Base-by-base conservation (phyloP, 1,140 invertebrate genomes). In the Caenorhabditis latens region DNA sequence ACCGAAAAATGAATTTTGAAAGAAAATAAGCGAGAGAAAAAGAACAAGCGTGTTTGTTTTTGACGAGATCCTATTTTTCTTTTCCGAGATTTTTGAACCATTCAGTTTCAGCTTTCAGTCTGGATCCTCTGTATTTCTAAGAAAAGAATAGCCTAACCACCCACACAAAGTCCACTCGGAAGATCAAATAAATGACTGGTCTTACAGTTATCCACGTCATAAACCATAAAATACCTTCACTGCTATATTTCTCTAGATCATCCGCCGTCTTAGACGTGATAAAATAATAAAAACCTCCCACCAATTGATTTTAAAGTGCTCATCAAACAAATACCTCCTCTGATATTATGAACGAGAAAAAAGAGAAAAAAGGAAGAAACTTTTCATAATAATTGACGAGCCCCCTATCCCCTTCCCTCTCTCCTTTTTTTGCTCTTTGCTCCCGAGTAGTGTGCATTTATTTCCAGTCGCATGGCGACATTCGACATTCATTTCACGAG, bases 401-500 rank as follows among this genome's bases (percentile, higher is more conserved):
- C 21, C 11, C 61, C 40, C 61, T 50, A 24, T 79, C 14, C n/a
- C 8, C 40, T 40, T 50, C 46, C 1, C 32, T 63, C 32, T 32
- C 21, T 32, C 50, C 16, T 53, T 16, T 21, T 24, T 48, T 53
- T 79, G 5, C 71, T 24, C 71, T 50, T 48, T 50, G 43, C 46
- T 79, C 71, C 71, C 7, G 46, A 24, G 46, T 24, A n/a, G 46
- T 21, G n/a, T 11, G 19, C 71, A 79, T 79, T 79, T 50, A 53
- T 79, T 50, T 79, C 21, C 71, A 79, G 71, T 79, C 71, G 71
- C 71, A 79, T 79, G 71, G 71, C 71, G 71, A 79, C 71, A 50
- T 50, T 79, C 71, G 71, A 79, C 71, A 50, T 50, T 53, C 71
- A 24, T 71, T 46, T 43, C 46, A 4, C 65, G 46, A 71, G 46